Base-by-base conservation (phyloP, 2,113 vertebrate species). In the Pardalotus punctatus region DNA sequence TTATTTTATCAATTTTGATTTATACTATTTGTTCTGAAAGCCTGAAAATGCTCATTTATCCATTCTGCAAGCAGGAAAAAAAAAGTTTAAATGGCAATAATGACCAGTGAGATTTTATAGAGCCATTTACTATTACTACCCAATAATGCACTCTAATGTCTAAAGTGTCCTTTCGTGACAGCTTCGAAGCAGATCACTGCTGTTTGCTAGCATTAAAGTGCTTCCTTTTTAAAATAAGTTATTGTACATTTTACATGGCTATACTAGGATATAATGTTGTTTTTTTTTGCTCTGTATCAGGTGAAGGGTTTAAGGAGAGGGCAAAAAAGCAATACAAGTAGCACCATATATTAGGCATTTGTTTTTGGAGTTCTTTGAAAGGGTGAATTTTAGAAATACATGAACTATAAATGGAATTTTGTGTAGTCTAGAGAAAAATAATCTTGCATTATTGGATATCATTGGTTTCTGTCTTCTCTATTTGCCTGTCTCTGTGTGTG, bases 91-190 rank as follows among this genome's bases (percentile, higher is more conserved):
- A 72, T 84, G 56, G 48, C 76, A 69, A 36, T 40, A 87, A 81
- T 9, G 27, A 94, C 86, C 66, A 36, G 80, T 76, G 94, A 91
- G 56, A 72, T 94, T 94, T 66, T 85, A 86, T 60, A 72, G 67
- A 90, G 45, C 84, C 93, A 76, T 87, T 97, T 94, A 65, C 74
- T 23, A 18, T 81, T 60, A 61, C 92, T 72, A 62, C 42, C 47
- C 50, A 93, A 43, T 93, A 90, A 90, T 90, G 88, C n/a, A 72
- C 91, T 86, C 74, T 94, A 94, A 89, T 74, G 61, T 69, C 78
- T 93, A 95, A 81, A 93, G 91, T 71, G 70, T 95, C 81, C 76
- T 73, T 94, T 86, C 28, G 31, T 88, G 92, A 93, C 72, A 88
- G 86, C 86, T 90, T 77, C 0, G 4, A 84, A 91, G 91, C 56